Conservation (phyloP, 2,888 invertebrate species). For the Blomia tropicalis region DNA sequence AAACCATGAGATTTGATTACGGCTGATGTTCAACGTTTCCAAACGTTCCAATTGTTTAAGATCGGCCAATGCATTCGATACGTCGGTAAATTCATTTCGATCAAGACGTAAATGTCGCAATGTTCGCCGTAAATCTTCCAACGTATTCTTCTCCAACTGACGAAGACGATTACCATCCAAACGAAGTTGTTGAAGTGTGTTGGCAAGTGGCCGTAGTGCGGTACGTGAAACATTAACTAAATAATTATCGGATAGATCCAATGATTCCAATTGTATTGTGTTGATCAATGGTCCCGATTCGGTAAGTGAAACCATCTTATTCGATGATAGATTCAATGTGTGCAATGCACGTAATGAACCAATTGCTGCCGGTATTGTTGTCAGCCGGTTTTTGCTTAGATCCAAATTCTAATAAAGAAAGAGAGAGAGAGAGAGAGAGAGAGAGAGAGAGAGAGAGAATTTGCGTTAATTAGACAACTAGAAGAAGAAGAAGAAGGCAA, state of each 20-base stretch:
- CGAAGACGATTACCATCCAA: constrained; percentile 67
- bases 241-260: constrained; percentile 9
- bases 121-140: constrained; percentile 49
- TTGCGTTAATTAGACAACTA: neutral
- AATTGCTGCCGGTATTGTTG: constrained; percentile 2
- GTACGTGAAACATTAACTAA: constrained; percentile 55
- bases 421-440: neutral
- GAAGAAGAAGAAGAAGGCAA: neutral
- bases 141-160: constrained; percentile 60
- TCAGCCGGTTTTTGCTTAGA: neutral
- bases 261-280: neutral
- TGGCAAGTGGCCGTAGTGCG: constrained; percentile 55
- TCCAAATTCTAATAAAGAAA: neutral
- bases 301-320: neutral
- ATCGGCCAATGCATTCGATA: constrained; percentile 34
- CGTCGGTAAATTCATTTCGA: constrained; percentile 62
- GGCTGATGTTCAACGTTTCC: constrained; percentile 75
- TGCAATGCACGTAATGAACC: neutral
- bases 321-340: neutral
- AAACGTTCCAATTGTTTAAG: constrained; percentile 38
- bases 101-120: constrained; percentile 72
- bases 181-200: constrained; percentile 52
- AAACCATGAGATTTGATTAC: constrained; percentile 72
- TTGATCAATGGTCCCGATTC: neutral
- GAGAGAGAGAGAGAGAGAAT: neutral